Evolutionary conservation across 2,113 vertebrate genomes (phyloP).

Genomic region (Upupa epops): DNA sequence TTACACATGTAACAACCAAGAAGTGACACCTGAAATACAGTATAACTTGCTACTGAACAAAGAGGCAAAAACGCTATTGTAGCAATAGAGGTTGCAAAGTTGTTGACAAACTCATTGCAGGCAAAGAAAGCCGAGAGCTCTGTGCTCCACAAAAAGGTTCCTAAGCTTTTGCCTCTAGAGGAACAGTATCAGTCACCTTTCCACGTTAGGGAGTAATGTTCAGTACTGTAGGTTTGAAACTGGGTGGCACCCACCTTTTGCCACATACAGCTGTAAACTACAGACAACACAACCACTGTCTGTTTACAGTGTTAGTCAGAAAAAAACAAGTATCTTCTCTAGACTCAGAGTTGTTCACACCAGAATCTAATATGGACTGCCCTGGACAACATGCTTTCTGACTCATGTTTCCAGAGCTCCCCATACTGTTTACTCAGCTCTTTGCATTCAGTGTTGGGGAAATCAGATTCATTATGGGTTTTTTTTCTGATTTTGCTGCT

Average conservation of each 20-base stretch:
- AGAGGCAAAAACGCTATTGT: background rate
- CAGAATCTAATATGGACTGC: background rate
- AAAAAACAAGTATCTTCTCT: background rate
- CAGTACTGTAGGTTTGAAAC: background rate
- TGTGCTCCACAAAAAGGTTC: background rate
- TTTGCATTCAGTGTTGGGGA: background rate
- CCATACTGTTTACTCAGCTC: background rate
- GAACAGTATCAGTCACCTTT: background rate
- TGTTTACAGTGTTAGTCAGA: background rate
- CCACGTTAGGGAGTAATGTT: background rate
- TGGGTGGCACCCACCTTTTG: background rate
- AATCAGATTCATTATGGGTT: background rate
- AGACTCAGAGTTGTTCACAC: background rate
- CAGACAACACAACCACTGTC: background rate
- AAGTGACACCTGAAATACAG: background rate
- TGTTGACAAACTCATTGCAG: background rate
- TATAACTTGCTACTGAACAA: background rate
- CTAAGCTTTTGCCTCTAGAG: background rate
- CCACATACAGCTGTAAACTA: background rate
- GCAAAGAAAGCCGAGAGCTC: background rate
- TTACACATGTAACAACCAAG: background rate
- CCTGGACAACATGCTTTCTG: background rate
- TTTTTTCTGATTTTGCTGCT: constrained; percentile 1
- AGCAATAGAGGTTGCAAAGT: background rate
- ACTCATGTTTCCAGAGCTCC: background rate